Evolutionary conservation across 2,113 vertebrate genomes (phyloP), one percentile per base, ranked within the genome.

Genomic region (Jacana jacana): DNA sequence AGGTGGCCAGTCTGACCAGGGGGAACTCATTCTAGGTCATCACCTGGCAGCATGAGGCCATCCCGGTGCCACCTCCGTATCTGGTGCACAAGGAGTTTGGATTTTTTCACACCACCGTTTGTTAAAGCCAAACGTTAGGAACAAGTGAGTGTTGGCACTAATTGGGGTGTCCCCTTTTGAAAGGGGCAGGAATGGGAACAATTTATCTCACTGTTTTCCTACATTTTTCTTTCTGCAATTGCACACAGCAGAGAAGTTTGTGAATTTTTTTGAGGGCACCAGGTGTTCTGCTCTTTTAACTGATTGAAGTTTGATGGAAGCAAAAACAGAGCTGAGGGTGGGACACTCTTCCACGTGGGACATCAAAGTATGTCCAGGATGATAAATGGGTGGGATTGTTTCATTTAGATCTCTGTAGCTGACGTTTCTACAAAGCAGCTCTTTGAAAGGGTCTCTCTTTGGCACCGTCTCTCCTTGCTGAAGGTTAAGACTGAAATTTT

Each of bases 11-110:
- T 10, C 68, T n/a, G 23, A 40, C 6, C 1, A 0, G 46, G 22
- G 58, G n/a, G 73, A 81, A 66, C 7, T 69, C 1, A 0, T 13
- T 54, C 60, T 37, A 14, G 25, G 17, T 5, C 7, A 10, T 8
- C 76, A 24, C 0, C 1, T 9, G 55, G 19, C 44, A 13, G 20
- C 40, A 12, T n/a, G n/a, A n/a, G n/a, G n/a, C n/a, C n/a, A n/a
- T n/a, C n/a, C n/a, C 2, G 7, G 23, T 82, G 73, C 58, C 83
- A 77, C 7, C 40, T 39, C 42, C 17, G 3, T n/a, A 4, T 10
- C 28, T 49, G 54, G 18, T n/a, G 31, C 25, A 8, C 44, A 16
- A 46, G 23, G 20, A 51, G 33, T 4, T 75, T 69, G 57, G 57
- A 52, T 2, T 79, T 68, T 69, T 44, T 35, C 52, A 17, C 22